phyloP scores from a whole-genome alignment of 1,140 invertebrate species.

The Tetramorium simillimum region DNA sequence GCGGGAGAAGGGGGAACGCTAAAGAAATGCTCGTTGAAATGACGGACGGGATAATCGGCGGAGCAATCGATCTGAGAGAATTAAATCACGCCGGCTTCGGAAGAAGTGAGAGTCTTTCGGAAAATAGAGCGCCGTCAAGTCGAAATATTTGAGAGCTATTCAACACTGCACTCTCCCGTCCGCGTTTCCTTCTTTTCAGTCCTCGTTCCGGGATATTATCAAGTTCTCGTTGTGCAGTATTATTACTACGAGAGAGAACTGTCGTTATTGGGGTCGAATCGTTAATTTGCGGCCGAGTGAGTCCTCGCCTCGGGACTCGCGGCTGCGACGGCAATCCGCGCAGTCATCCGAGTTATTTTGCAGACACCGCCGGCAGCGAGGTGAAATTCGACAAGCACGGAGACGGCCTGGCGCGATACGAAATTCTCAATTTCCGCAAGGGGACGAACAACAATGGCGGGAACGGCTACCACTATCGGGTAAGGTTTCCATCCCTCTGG shows the following conservation, averaged over 20 bases:
- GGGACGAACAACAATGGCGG: constrained; percentile 82
- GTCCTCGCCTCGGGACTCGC: not conserved
- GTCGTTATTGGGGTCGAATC: not conserved
- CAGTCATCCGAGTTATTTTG: constrained; percentile 68
- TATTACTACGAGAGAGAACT: not conserved
- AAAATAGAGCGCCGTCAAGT: not conserved
- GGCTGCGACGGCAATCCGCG: not conserved
- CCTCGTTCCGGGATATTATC: not conserved
- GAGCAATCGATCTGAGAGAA: not conserved
- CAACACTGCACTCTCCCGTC: not conserved
- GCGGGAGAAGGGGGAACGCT: not conserved
- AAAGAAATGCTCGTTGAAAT: constrained; percentile 9
- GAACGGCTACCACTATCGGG: constrained; percentile 88
- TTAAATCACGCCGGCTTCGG: not conserved
- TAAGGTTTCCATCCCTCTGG: constrained; percentile 74
- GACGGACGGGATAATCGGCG: constrained; percentile 16
- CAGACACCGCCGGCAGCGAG: constrained; percentile 88
- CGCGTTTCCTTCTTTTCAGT: not conserved
- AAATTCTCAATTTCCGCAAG: constrained; percentile 88
- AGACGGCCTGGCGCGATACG: constrained; percentile 89
- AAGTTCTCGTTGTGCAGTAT: not conserved
- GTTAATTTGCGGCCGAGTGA: not conserved
- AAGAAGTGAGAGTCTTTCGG: not conserved
- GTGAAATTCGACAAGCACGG: constrained; percentile 89
- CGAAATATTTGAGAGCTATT: not conserved